A percentile compares a stretch with the other conserved stretches of the same genome.
phyloP scores from a whole-genome alignment of 2,113 vertebrate genomes.

The Lepus timidus region DNA sequence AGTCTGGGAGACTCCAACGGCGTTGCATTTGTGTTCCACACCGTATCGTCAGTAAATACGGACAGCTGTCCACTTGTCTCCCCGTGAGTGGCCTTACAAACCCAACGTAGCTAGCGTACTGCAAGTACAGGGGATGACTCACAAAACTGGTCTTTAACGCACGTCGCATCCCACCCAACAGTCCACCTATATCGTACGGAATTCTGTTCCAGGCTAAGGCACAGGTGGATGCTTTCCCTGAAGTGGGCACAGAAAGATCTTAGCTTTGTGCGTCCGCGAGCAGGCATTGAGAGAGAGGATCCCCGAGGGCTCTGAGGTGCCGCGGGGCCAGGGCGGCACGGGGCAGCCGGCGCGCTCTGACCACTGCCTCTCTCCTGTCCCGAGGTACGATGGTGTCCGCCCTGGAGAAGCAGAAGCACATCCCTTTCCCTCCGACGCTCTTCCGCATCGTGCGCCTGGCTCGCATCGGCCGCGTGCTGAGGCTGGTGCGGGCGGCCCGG shows the following conservation, averaged over 20 bases:
- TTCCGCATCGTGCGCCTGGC: constrained; percentile 95
- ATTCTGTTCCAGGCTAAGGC: background rate
- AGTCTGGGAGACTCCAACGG: background rate
- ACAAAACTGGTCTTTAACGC: too few species aligned
- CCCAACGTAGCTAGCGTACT: background rate
- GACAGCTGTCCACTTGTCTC: background rate
- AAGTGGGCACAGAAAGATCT: background rate
- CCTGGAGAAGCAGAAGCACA: background rate
- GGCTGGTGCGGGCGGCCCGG: constrained; percentile 94
- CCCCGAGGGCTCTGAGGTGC: background rate
- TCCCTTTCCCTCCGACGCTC: constrained; percentile 92
- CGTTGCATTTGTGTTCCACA: background rate
- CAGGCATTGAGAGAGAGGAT: background rate
- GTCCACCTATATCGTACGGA: background rate
- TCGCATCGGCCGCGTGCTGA: constrained; percentile 95
- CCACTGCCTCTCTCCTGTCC: constrained; percentile 56
- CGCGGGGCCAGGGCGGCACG: background rate
- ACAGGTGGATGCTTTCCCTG: background rate
- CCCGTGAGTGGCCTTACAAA: background rate
- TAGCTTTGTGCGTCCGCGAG: background rate
- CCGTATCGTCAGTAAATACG: background rate
- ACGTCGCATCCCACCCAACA: background rate
- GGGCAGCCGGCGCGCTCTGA: background rate
- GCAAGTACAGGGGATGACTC: background rate
- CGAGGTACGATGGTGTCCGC: constrained; percentile 91